Conservation (phyloP, 1,140 invertebrate genomes). For the Panulirus ornatus region DNA sequence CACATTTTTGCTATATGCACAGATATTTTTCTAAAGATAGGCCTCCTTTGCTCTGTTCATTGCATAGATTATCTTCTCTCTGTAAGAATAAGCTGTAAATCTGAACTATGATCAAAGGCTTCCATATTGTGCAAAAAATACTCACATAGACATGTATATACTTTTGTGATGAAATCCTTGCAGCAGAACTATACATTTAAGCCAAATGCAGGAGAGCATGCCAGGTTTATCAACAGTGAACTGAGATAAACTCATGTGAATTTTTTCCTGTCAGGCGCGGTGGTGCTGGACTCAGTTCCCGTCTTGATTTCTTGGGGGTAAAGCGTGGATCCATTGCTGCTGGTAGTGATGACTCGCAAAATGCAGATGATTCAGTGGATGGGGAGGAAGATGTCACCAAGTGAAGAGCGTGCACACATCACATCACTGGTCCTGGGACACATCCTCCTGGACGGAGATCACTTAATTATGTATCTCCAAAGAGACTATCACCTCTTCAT, state of each 20-base stretch:
- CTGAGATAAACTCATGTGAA: not conserved
- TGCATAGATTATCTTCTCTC: not conserved
- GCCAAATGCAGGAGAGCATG: not conserved
- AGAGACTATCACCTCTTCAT: not conserved
- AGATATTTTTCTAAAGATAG: not conserved
- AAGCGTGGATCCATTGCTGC: constrained; percentile 86
- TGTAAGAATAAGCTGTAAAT: not conserved
- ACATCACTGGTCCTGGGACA: constrained; percentile 1
- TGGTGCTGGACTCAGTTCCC: constrained; percentile 80
- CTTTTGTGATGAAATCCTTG: not conserved
- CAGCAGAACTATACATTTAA: not conserved
- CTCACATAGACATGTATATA: not conserved
- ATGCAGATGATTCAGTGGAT: constrained; percentile 79
- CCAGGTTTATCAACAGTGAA: not conserved
- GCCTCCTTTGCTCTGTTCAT: not conserved
- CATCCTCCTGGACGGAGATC: not conserved
- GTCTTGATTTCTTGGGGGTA: constrained; percentile 80
- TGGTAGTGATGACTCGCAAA: constrained; percentile 81
- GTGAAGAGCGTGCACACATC: constrained; percentile 31
- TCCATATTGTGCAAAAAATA: not conserved
- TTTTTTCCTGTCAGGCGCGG: constrained; percentile 77
- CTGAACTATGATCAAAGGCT: not conserved
- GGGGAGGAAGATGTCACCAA: constrained; percentile 76
- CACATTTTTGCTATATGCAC: not conserved
- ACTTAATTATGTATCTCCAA: not conserved